Conservation (phyloP, 2,888 invertebrate species). For the Deladenus siricidicola region DNA sequence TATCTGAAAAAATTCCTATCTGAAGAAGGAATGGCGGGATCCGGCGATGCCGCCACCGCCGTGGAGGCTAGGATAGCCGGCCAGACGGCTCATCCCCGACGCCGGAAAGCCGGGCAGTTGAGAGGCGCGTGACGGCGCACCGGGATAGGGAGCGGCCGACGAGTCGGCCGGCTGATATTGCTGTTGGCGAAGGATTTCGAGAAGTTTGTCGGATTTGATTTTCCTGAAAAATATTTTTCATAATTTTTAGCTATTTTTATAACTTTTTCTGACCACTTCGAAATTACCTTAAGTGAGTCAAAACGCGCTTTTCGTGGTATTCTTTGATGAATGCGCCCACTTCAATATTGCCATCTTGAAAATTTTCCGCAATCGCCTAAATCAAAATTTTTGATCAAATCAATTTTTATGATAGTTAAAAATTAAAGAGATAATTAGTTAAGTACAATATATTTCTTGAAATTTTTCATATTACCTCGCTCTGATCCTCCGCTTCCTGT, state of each 20-base stretch:
- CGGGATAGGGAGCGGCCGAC: slow-evolving; percentile 4
- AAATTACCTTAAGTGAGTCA: slow-evolving; percentile 62
- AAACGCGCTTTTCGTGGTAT: slow-evolving; percentile 69
- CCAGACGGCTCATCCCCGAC: slow-evolving; percentile 4
- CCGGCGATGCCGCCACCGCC: background rate
- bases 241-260: no score
- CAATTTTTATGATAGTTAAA: no score
- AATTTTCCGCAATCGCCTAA: slow-evolving; percentile 64
- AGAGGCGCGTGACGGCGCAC: background rate
- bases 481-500: slow-evolving; percentile 83
- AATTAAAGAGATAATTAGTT: slow-evolving; percentile 13
- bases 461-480: slow-evolving; percentile 63
- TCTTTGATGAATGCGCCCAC: slow-evolving; percentile 76
- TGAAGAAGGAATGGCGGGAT: slow-evolving; percentile 14
- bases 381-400: no score
- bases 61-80: background rate
- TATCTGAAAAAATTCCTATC: slow-evolving; percentile 1
- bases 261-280: background rate
- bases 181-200: slow-evolving; percentile 56
- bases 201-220: slow-evolving; percentile 87
- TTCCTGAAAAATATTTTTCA: slow-evolving; percentile 61
- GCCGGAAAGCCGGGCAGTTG: slow-evolving; percentile 2
- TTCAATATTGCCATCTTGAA: slow-evolving; percentile 66
- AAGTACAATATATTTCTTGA: background rate
- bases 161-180: slow-evolving; percentile 19